A percentile compares a stretch with the other conserved stretches of the same genome.
These are phyloP conservation scores for Synergus itoensis DNA, from an alignment of 2,888 invertebrate genomes.

Conservation along the genomic window DNA sequence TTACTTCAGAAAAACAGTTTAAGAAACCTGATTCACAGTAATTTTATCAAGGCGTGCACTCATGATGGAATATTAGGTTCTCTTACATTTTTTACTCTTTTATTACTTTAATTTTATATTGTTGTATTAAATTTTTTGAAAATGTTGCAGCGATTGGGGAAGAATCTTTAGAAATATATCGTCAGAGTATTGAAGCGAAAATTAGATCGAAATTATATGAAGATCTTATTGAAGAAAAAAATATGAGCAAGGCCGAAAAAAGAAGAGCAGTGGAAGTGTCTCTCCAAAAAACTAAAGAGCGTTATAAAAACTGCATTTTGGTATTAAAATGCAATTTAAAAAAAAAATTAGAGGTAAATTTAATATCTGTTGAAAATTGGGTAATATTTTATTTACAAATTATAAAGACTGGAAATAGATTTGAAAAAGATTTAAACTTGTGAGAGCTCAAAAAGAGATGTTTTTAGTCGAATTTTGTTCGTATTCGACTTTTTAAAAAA, in stretches of 20 bases:
- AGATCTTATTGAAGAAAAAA: conserved; percentile 58
- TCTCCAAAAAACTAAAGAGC: conserved; percentile 52
- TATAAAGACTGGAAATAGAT: too few species aligned
- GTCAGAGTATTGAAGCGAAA: conserved; percentile 44
- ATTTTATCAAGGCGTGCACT: conserved; percentile 60
- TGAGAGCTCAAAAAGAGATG: background rate
- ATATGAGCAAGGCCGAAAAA: conserved; percentile 66
- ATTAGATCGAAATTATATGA: conserved; percentile 59
- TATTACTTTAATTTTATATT: conserved; percentile 1
- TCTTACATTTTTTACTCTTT: conserved; percentile 23
- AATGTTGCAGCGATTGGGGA: conserved; percentile 55
- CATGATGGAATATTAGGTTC: conserved; percentile 66
- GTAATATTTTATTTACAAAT: too few species aligned
- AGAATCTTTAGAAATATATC: conserved; percentile 56
- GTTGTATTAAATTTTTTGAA: conserved; percentile 15
- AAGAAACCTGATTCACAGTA: conserved; percentile 49
- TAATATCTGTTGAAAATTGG: background rate
- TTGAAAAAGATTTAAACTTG: conserved; percentile 4
- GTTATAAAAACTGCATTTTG: conserved; percentile 58
- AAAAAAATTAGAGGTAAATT: conserved; percentile 59
- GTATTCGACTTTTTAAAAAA: too few species aligned
- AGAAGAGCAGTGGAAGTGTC: conserved; percentile 58
- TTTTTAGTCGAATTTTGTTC: too few species aligned
- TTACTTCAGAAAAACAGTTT: conserved; percentile 57
- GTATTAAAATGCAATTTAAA: conserved; percentile 56